These are phyloP conservation scores for Maccullochella peelii DNA, from an alignment of 2,113 vertebrate genomes.

Conservation along the genomic window DNA sequence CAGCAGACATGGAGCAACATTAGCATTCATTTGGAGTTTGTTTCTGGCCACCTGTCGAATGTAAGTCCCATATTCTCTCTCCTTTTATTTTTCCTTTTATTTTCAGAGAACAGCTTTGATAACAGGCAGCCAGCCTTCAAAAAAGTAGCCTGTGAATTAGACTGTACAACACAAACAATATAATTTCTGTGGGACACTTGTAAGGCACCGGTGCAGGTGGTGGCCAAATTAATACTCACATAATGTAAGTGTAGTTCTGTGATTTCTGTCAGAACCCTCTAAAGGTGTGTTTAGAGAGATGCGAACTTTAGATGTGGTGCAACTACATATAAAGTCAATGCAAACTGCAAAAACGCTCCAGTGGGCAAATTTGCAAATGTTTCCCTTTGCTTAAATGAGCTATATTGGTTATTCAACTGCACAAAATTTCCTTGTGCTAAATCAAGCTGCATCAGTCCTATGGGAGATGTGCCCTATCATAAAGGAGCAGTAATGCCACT, in stretches of 20 bases:
- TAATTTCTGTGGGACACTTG: slow-evolving; percentile 3
- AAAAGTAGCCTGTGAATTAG: slow-evolving; percentile 41
- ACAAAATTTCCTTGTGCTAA: neutral
- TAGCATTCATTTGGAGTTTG: neutral
- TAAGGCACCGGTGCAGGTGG: neutral
- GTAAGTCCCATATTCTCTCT: neutral
- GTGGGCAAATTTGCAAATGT: neutral
- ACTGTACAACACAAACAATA: slow-evolving; percentile 18
- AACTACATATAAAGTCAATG: neutral
- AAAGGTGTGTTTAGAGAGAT: neutral
- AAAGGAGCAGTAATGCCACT: neutral
- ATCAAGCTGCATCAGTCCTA: neutral
- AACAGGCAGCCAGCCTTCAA: slow-evolving; percentile 31
- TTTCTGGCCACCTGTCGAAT: neutral
- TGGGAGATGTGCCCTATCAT: neutral
- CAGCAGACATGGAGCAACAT: neutral
- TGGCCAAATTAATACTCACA: neutral
- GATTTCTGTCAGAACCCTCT: neutral
- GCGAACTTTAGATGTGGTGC: neutral
- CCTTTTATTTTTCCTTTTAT: slow-evolving; percentile 42
- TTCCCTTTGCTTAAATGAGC: neutral
- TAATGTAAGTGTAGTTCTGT: neutral
- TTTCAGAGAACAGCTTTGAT: slow-evolving; percentile 63
- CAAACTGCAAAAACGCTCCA: neutral
- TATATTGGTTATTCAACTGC: neutral